Percentiles rank a stretch among this genome's conserved stretches.
Conservation (phyloP, 2,888 invertebrate species). For the Tipula helvola region DNA sequence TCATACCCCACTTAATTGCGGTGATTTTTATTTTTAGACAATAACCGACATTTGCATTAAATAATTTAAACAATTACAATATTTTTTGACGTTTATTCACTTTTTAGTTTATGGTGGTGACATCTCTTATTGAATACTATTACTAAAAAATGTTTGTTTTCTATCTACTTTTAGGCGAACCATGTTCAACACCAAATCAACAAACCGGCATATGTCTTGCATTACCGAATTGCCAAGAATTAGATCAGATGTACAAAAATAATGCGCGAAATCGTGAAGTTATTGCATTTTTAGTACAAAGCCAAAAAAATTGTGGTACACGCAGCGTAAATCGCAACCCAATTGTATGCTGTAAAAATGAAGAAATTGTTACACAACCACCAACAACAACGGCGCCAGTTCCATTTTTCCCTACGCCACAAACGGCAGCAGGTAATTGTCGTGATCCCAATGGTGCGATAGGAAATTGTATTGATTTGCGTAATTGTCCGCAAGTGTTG, state of each 20-base stretch:
- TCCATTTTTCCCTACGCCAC: neutral
- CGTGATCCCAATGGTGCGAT: slow-evolving; percentile 4
- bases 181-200: slow-evolving; percentile 30
- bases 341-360: slow-evolving; percentile 23
- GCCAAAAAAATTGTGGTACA: slow-evolving; percentile 29
- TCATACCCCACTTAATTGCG: neutral
- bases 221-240: slow-evolving; percentile 27
- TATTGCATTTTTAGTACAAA: slow-evolving; percentile 24
- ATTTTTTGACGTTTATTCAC: neutral
- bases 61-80: neutral
- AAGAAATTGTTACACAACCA: neutral
- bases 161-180: slow-evolving; percentile 16
- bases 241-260: slow-evolving; percentile 24
- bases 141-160: neutral
- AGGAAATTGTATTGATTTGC: slow-evolving; percentile 12
- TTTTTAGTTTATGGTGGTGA: neutral
- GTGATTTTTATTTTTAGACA: neutral
- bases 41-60: neutral
- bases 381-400: slow-evolving; percentile 6
- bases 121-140: neutral
- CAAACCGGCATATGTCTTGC: slow-evolving; percentile 27
- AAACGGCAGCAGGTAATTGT: neutral
- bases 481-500: slow-evolving; percentile 12
- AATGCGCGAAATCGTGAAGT: slow-evolving; percentile 22
- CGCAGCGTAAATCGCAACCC: slow-evolving; percentile 28